Percentiles rank a stretch among this genome's conserved stretches.
Evolutionary conservation across 2,797 vertebrate species (phyloP).

Genomic region (Channallabes apus): DNA sequence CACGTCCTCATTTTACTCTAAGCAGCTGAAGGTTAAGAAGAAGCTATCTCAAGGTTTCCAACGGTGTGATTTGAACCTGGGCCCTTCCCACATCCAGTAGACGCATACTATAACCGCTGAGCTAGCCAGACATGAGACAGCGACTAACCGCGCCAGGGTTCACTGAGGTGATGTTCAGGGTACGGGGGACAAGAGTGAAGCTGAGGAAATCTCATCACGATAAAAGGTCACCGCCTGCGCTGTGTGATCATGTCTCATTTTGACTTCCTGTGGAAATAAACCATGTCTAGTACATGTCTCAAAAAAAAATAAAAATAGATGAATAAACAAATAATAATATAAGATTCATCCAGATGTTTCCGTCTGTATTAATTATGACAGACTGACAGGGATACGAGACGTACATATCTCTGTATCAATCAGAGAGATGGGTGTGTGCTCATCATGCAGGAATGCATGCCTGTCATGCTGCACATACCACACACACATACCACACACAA

Average conservation of each 20-base stretch:
- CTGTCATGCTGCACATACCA: neutral
- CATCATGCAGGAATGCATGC: neutral
- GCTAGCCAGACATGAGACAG: neutral
- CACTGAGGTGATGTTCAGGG: neutral
- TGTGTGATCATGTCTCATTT: neutral
- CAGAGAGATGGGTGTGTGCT: neutral
- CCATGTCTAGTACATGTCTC: neutral
- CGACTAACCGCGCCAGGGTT: neutral
- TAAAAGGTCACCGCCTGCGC: neutral
- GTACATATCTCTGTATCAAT: neutral
- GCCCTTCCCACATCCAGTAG: too few species aligned
- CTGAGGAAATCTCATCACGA: neutral
- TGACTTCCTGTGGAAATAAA: neutral
- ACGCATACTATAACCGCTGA: too few species aligned
- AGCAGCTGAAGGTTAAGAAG: too few species aligned
- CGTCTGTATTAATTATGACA: too few species aligned
- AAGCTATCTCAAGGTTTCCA: too few species aligned
- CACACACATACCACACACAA: constrained; percentile 1
- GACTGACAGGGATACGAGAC: neutral
- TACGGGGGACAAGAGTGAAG: neutral
- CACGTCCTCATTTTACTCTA: too few species aligned
- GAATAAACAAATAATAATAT: neutral
- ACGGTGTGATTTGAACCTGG: too few species aligned
- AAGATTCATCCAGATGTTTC: neutral
- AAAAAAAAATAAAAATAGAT: neutral